These are phyloP conservation scores for Blomia tropicalis DNA, from an alignment of 2,888 invertebrate species.

Conservation along the genomic window DNA sequence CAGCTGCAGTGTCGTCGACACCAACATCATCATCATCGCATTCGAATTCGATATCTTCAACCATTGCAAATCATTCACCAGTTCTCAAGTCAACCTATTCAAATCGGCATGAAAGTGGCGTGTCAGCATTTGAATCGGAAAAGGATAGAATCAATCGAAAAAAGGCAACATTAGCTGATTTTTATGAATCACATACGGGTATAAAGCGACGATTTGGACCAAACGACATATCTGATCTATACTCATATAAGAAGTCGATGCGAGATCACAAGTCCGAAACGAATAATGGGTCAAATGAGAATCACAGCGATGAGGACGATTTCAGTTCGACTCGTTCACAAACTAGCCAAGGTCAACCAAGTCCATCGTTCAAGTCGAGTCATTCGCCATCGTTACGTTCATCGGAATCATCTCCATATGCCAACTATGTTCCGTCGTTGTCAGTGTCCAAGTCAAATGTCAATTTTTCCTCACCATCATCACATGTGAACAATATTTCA, in stretches of 20 bases:
- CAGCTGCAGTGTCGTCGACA: not conserved
- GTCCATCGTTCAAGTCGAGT: not conserved
- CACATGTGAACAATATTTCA: not conserved
- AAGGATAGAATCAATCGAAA: not conserved
- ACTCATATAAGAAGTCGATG: not conserved
- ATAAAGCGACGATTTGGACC: not conserved
- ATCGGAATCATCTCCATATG: not conserved
- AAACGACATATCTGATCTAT: not conserved
- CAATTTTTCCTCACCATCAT: not conserved
- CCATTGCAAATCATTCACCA: not conserved
- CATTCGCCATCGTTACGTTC: not conserved
- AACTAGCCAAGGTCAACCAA: not conserved
- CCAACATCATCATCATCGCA: not conserved
- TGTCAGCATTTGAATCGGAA: not conserved
- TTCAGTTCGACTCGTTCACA: not conserved
- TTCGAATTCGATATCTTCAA: not conserved
- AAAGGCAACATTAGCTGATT: not conserved
- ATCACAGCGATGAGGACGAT: not conserved
- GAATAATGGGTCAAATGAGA: not conserved
- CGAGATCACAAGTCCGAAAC: not conserved
- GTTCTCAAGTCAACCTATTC: not conserved
- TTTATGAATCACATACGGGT: not conserved
- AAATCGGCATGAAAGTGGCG: not conserved
- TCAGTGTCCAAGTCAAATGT: not conserved
- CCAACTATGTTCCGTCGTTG: not conserved